A percentile compares a stretch with the other conserved stretches of the same genome.
phyloP scores from a whole-genome alignment of 2,888 invertebrate genomes.

The Stratiomys singularior region DNA sequence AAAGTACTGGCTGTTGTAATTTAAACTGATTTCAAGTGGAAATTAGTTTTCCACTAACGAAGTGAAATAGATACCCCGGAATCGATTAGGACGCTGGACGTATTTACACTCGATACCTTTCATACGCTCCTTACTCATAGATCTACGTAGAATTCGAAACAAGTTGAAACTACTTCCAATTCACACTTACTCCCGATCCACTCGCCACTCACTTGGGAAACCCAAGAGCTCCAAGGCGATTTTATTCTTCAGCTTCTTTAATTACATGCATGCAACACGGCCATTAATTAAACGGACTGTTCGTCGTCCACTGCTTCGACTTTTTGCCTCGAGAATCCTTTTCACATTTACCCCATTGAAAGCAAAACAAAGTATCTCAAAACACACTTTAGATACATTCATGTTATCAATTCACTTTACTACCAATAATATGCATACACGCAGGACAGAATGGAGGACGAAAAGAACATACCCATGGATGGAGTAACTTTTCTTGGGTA shows the following conservation, averaged over 20 bases:
- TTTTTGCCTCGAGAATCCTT: too few species aligned
- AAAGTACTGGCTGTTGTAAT: background rate
- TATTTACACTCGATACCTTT: background rate
- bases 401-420: conserved; percentile 11
- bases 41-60: conserved; percentile 4
- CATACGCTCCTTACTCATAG: too few species aligned
- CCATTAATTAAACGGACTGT: conserved; percentile 46
- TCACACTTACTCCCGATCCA: background rate
- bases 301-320: background rate
- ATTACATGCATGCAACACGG: conserved; percentile 47
- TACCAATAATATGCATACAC: background rate
- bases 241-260: conserved; percentile 27
- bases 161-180: background rate
- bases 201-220: background rate
- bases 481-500: too few species aligned
- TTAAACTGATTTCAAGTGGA: background rate
- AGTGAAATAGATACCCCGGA: conserved; percentile 1
- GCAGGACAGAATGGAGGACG: too few species aligned
- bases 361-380: background rate
- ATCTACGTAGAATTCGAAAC: too few species aligned
- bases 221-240: background rate
- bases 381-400: conserved; percentile 1
- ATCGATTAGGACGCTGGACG: background rate
- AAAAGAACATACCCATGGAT: too few species aligned
- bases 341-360: background rate